These are phyloP conservation scores for Junonia oenone DNA, from an alignment of 2,888 invertebrate genomes.

Conservation along the genomic window DNA sequence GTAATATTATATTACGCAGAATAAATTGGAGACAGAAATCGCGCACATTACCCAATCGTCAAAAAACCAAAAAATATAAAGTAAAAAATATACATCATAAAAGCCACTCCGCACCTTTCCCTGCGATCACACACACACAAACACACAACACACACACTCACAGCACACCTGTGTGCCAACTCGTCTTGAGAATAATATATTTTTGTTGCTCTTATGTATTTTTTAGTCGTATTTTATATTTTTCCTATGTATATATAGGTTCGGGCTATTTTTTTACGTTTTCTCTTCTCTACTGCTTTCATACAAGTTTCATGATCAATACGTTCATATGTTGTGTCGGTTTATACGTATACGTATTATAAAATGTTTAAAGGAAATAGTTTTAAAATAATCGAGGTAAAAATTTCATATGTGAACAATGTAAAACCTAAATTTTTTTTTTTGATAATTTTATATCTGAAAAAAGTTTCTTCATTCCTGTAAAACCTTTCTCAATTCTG, in stretches of 20 bases:
- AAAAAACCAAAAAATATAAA: background rate
- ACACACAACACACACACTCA: conserved; percentile 36
- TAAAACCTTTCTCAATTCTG: too few species aligned
- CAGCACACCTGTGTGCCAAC: conserved; percentile 59
- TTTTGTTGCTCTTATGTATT: conserved; percentile 78
- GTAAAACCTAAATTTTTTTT: too few species aligned
- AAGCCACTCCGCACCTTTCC: conserved; percentile 39
- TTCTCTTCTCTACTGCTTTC: conserved; percentile 34
- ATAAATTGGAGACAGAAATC: too few species aligned
- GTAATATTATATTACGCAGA: too few species aligned
- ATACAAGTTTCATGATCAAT: conserved; percentile 12
- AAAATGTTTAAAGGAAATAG: background rate
- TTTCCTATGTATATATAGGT: conserved; percentile 58
- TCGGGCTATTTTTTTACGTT: conserved; percentile 36
- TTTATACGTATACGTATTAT: background rate
- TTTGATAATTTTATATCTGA: too few species aligned
- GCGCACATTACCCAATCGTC: too few species aligned
- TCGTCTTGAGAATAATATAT: conserved; percentile 75
- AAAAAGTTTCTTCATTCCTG: too few species aligned
- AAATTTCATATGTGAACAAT: too few species aligned
- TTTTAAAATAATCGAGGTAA: too few species aligned
- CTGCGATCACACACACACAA: conserved; percentile 40
- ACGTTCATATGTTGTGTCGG: background rate
- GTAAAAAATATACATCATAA: background rate
- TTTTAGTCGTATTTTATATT: conserved; percentile 76